phyloP scores from a whole-genome alignment of 2,888 invertebrate genomes.

The Drepana falcataria region DNA sequence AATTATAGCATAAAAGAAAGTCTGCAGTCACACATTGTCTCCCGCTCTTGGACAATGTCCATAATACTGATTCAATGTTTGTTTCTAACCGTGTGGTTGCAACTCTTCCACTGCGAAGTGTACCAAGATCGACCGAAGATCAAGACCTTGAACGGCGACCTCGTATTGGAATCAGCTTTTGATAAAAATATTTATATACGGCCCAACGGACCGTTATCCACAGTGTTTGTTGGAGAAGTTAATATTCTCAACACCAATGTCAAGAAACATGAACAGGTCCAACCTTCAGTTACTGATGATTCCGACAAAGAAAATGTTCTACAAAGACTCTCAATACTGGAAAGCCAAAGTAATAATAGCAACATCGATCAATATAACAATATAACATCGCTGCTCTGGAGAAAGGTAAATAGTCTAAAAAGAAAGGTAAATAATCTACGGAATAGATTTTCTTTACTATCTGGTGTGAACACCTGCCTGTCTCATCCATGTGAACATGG shows the following conservation, averaged over 20 bases:
- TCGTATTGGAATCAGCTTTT: conserved; percentile 86
- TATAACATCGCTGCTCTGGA: conserved; percentile 32
- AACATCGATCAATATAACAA: conserved; percentile 31
- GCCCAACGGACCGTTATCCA: conserved; percentile 81
- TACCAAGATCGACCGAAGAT: conserved; percentile 78
- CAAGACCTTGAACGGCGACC: conserved; percentile 84
- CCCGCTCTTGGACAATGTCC: conserved; percentile 41
- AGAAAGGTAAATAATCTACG: conserved; percentile 65
- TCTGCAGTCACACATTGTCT: too few species aligned
- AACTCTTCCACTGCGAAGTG: conserved; percentile 69
- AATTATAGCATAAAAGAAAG: too few species aligned
- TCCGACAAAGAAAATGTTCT: conserved; percentile 30
- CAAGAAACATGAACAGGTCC: conserved; percentile 24
- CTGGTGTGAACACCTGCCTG: conserved; percentile 83
- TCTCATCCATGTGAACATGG: conserved; percentile 90
- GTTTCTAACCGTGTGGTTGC: conserved; percentile 33
- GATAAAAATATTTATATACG: conserved; percentile 88
- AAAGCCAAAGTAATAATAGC: conserved; percentile 26
- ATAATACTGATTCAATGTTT: conserved; percentile 29
- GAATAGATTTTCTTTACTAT: conserved; percentile 56
- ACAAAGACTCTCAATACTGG: conserved; percentile 44
- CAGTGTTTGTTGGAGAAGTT: too few species aligned
- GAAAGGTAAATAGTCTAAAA: conserved; percentile 42
- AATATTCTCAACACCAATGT: conserved; percentile 69
- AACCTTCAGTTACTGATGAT: conserved; percentile 16